These are phyloP conservation scores for Pipa parva DNA, from an alignment of 2,113 vertebrate species.

Conservation along the genomic window DNA sequence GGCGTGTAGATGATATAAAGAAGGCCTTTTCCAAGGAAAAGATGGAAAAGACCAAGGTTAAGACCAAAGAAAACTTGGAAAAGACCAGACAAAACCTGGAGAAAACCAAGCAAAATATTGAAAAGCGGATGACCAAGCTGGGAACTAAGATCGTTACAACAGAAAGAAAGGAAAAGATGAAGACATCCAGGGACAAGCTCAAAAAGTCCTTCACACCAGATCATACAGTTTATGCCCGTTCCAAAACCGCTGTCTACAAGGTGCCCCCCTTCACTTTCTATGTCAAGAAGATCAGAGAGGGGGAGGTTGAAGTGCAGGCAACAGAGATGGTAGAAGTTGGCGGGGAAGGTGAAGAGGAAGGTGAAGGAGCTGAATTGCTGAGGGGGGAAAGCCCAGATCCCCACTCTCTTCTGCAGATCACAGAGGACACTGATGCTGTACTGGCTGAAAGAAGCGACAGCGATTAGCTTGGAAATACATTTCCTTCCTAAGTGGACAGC, in stretches of 20 bases:
- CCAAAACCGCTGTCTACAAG: slow-evolving; percentile 88
- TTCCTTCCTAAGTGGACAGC: slow-evolving; percentile 32
- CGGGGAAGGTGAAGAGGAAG: slow-evolving; percentile 56
- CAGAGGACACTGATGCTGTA: slow-evolving; percentile 78
- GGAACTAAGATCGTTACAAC: slow-evolving; percentile 85
- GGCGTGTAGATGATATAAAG: slow-evolving; percentile 90
- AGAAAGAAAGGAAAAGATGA: slow-evolving; percentile 86
- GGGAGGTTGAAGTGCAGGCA: slow-evolving; percentile 77
- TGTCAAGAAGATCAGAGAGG: slow-evolving; percentile 94
- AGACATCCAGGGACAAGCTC: slow-evolving; percentile 83
- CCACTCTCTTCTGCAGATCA: slow-evolving; percentile 80
- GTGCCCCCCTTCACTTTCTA: slow-evolving; percentile 97
- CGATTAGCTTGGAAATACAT: slow-evolving; percentile 53
- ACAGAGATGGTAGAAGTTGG: slow-evolving; percentile 82
- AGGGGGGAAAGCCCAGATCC: slow-evolving; percentile 76
- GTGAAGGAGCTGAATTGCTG: slow-evolving; percentile 78
- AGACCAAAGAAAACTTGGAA: slow-evolving; percentile 79
- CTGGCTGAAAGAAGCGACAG: slow-evolving; percentile 79
- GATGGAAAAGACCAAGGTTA: slow-evolving; percentile 81
- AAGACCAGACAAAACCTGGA: slow-evolving; percentile 85
- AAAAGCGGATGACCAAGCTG: slow-evolving; percentile 90
- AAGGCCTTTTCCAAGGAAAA: slow-evolving; percentile 95
- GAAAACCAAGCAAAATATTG: slow-evolving; percentile 88
- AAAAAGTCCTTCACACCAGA: slow-evolving; percentile 91
- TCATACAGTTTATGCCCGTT: slow-evolving; percentile 79